Evolutionary conservation across 23 tunicate genomes (phyloP).

Genomic region (Trididemnum clinides): DNA sequence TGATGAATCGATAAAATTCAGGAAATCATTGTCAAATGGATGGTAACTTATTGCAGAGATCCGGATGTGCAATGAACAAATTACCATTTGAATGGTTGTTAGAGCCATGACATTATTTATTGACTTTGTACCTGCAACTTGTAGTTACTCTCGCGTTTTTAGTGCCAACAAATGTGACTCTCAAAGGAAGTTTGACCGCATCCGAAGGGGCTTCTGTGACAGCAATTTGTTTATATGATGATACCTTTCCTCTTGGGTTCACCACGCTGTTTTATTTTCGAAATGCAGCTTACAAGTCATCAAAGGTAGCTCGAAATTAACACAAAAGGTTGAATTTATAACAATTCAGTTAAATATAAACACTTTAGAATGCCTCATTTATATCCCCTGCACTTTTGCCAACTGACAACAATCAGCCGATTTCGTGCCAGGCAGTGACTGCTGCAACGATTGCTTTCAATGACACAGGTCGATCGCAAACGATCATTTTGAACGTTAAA

Average conservation of each 20-base stretch:
- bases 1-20: no score
- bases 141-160: no score
- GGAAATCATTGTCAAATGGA: no score
- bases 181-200: no score
- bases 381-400: neutral
- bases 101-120: no score
- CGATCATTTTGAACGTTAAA: neutral
- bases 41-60: no score
- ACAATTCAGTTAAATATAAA: neutral
- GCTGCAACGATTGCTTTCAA: neutral
- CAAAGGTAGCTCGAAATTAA: neutral
- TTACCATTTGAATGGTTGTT: no score
- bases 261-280: neutral
- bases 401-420: neutral
- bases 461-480: neutral
- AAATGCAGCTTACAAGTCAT: neutral
- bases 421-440: constrained; percentile 4
- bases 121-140: no score
- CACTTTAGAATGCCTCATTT: neutral
- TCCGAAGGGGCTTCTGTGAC: no score
- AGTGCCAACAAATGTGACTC: no score
- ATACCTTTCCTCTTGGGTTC: neutral
- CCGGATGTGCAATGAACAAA: no score
- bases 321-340: neutral
- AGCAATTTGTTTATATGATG: no score